Evolutionary conservation across 2,888 invertebrate species (phyloP), one percentile per base, ranked within the genome.

Genomic region (Diadegma fenestrale): DNA sequence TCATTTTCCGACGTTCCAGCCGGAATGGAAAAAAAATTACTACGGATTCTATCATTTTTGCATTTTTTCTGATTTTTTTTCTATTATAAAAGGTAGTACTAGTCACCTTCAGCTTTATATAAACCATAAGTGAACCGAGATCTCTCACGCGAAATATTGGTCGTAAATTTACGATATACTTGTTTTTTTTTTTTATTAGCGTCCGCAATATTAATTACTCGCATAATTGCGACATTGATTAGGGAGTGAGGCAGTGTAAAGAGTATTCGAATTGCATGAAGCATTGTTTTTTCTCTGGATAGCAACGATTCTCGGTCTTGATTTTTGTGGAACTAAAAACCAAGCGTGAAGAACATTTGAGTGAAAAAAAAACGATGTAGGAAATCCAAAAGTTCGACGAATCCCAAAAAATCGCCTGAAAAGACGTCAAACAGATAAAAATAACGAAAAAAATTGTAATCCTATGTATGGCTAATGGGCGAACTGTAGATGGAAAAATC

Each of bases 101-200:
- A 87, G 87, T 87, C 87, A 87, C 80, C 45, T 75, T 68, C 77
- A 84, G 87, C 84, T 87, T 87, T 86, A 86, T 64, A 22, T 72
- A 41, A 80, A 58, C 33, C 33, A 66, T 33, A 54, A 54, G 41
- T 73, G 41, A 19, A 73, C 66, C 22, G 26, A 43, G n/a, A 75
- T 73, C 54, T 71, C 64, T 64, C 68, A 54, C 66, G 61, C 26
- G 26, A 64, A 68, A 30, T 76, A 45, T 82, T 64, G 68, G 26
- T 51, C 76, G 43, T 37, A 33, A 26, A 45, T 54, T 54, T 43
- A 51, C 43, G 26, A 72, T 37, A 33, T 33, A 33, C 5, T 4
- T 33, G 5, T 33, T 4, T 33, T 48, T 17, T 66, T 43, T 75
- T 37, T 8, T 75, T 5, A 58, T 58, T 4, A 51, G 48, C 12